Evolutionary conservation across 2,797 vertebrate species (phyloP).

Genomic region (Scarus forsteni): DNA sequence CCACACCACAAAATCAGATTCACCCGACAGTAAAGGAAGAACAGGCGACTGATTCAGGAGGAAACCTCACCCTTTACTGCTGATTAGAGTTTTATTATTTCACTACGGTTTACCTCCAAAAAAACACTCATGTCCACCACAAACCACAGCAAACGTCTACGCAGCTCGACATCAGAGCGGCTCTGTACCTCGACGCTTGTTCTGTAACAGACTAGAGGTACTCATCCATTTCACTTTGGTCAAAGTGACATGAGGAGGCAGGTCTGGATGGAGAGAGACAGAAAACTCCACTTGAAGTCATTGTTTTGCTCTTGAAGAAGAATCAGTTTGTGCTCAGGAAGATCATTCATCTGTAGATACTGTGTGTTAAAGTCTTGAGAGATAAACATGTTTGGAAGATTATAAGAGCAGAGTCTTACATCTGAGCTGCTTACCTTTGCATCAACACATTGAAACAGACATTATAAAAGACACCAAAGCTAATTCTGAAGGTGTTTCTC

Average conservation of each 20-base stretch:
- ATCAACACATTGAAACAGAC: too few species aligned
- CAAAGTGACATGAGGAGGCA: constrained; percentile 64
- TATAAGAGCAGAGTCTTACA: too few species aligned
- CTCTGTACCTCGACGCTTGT: constrained; percentile 79
- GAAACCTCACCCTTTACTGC: constrained; percentile 11
- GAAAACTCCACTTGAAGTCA: too few species aligned
- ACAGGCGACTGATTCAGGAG: constrained; percentile 43
- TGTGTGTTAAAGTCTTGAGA: too few species aligned
- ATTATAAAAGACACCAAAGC: too few species aligned
- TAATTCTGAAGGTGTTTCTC: too few species aligned
- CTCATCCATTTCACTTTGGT: constrained; percentile 79
- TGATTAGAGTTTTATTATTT: constrained; percentile 7
- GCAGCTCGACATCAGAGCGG: constrained; percentile 42
- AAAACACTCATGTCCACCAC: constrained; percentile 54
- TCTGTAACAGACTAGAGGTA: constrained; percentile 82
- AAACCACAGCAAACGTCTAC: constrained; percentile 64
- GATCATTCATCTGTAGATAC: too few species aligned
- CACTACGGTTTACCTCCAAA: constrained; percentile 36
- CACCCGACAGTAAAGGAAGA: constrained; percentile 15
- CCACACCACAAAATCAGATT: neutral
- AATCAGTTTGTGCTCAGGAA: too few species aligned
- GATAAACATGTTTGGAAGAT: too few species aligned
- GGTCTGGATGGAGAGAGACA: constrained; percentile 62
- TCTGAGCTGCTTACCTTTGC: too few species aligned
- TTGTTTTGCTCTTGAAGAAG: too few species aligned